These are phyloP conservation scores for Python bivittatus DNA, from an alignment of 2,113 vertebrate genomes.

Conservation along the genomic window DNA sequence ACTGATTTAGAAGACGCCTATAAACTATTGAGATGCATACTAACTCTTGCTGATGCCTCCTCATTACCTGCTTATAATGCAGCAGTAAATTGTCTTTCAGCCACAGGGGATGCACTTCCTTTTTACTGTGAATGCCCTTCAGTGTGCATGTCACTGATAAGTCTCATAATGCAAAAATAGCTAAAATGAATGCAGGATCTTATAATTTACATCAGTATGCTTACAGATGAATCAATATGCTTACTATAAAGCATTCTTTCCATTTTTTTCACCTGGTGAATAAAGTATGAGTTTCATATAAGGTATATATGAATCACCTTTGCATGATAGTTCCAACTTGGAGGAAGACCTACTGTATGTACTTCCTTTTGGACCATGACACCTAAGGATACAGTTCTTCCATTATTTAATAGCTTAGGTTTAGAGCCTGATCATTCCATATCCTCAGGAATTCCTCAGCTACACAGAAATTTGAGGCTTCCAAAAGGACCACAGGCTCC, in stretches of 20 bases:
- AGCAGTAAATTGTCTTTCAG: conserved; percentile 24
- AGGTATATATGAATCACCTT: neutral
- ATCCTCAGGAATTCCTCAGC: neutral
- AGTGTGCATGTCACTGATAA: conserved; percentile 17
- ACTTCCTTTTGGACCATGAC: neutral
- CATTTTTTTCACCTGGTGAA: neutral
- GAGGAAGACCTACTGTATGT: neutral
- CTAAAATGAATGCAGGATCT: neutral
- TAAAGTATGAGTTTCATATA: conserved; percentile 2
- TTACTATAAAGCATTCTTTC: fast-evolving
- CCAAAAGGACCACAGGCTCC: neutral
- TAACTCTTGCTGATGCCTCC: conserved; percentile 8
- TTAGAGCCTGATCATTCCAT: neutral
- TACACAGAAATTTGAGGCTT: neutral
- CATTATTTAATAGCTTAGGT: neutral
- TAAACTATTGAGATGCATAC: neutral
- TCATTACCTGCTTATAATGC: conserved; percentile 32
- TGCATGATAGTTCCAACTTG: neutral
- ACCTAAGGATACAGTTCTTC: neutral
- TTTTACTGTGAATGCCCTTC: neutral
- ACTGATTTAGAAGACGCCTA: conserved; percentile 19
- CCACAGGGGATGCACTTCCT: conserved; percentile 12
- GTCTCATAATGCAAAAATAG: conserved; percentile 19
- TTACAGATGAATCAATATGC: conserved; percentile 32
- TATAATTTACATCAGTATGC: neutral